phyloP scores from a whole-genome alignment of 2,113 vertebrate species.

The Picathartes gymnocephalus region DNA sequence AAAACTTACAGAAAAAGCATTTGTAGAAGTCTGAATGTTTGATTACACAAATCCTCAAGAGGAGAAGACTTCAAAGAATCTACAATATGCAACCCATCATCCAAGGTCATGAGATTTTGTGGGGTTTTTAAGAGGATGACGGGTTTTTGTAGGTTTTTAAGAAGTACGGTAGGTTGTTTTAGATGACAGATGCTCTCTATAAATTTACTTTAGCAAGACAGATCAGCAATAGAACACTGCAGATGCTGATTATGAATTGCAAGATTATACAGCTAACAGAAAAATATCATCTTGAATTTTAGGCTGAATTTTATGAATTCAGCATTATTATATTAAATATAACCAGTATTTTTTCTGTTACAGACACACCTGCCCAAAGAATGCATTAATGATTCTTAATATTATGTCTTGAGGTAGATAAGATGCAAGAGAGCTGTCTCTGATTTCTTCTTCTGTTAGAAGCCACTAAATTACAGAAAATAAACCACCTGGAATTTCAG shows the following conservation, averaged over 20 bases:
- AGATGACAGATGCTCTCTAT: background rate
- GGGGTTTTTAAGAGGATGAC: background rate
- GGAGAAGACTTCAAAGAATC: background rate
- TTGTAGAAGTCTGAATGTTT: background rate
- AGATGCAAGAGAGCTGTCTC: background rate
- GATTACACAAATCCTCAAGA: background rate
- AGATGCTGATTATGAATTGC: background rate
- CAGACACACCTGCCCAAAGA: background rate
- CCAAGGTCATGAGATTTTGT: background rate
- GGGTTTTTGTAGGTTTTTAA: background rate
- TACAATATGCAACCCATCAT: background rate
- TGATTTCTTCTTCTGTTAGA: background rate
- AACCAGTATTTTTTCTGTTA: background rate
- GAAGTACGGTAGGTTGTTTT: accelerated
- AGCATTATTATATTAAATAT: background rate
- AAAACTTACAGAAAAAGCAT: background rate
- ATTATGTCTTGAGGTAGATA: background rate
- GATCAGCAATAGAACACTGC: background rate
- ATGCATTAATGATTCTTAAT: background rate
- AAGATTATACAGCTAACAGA: background rate
- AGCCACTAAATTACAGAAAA: background rate
- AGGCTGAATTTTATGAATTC: background rate
- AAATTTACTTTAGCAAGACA: background rate
- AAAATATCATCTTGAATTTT: background rate
- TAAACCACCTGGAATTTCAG: background rate